phyloP scores from a whole-genome alignment of 2,888 invertebrate species.

The Campoletis raptor region DNA sequence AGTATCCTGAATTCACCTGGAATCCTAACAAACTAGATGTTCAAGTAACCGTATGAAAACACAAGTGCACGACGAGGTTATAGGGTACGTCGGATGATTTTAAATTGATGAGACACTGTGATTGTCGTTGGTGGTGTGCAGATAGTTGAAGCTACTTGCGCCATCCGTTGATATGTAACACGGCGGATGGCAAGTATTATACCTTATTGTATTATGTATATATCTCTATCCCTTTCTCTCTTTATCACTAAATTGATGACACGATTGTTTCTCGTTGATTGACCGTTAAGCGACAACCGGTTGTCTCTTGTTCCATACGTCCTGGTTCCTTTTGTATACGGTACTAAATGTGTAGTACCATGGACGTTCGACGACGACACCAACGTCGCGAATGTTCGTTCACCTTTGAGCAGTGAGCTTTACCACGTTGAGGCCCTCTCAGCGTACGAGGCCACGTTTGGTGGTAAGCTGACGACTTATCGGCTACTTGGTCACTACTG shows the following conservation, averaged over 20 bases:
- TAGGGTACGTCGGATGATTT: conserved; percentile 31
- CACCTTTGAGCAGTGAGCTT: conserved; percentile 55
- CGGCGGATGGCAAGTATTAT: conserved; percentile 64
- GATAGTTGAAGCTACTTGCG: conserved; percentile 32
- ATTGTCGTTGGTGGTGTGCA: conserved; percentile 27
- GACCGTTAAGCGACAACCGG: conserved; percentile 46
- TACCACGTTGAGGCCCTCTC: conserved; percentile 19
- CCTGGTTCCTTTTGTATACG: conserved; percentile 23
- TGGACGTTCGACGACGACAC: conserved; percentile 11
- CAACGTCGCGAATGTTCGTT: conserved; percentile 39
- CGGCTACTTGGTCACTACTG: conserved; percentile 73
- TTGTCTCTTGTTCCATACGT: conserved; percentile 50
- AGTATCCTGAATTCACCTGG: background rate
- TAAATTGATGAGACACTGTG: conserved; percentile 56
- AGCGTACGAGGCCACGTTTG: conserved; percentile 18
- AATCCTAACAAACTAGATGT: background rate
- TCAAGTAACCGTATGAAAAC: conserved; percentile 14
- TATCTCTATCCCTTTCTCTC: conserved; percentile 15
- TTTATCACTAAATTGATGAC: conserved; percentile 50
- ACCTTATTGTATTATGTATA: conserved; percentile 37
- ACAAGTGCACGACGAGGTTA: conserved; percentile 38
- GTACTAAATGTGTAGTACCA: background rate
- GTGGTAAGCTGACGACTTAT: conserved; percentile 64
- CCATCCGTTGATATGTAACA: conserved; percentile 36
- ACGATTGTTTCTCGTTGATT: conserved; percentile 67